Evolutionary conservation across 2,113 vertebrate species (phyloP).

Genomic region (Protobothrops mucrosquamatus): DNA sequence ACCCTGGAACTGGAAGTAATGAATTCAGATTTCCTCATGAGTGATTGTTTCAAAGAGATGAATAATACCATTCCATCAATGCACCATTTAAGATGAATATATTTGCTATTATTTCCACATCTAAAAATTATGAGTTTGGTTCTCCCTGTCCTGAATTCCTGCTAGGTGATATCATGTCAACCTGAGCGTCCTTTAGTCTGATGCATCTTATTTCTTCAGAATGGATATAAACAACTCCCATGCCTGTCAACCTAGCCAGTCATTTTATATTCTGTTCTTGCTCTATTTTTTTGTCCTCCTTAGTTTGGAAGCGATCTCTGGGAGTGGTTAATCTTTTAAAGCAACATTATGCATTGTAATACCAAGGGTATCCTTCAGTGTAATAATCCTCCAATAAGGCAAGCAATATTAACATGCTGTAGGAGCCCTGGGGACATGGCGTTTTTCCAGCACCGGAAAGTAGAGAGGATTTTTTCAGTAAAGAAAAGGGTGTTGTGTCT

Average conservation of each 20-base stretch:
- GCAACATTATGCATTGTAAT: conserved; percentile 72
- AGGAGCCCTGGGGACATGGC: conserved; percentile 60
- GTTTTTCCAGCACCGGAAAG: conserved; percentile 65
- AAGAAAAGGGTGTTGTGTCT: conserved; percentile 61
- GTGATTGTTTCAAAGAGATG: conserved; percentile 44
- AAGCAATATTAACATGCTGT: conserved; percentile 68
- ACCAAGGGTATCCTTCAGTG: conserved; percentile 66
- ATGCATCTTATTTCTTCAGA: conserved; percentile 50
- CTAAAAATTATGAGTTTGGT: background rate
- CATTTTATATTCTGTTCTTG: conserved; percentile 33
- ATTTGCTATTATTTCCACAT: conserved; percentile 44
- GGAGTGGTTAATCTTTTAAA: conserved; percentile 74
- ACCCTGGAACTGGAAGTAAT: conserved; percentile 63
- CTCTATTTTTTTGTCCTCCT: conserved; percentile 39
- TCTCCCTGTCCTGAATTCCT: background rate
- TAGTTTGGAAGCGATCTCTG: conserved; percentile 61
- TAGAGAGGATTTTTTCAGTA: conserved; percentile 54
- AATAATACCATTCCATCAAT: conserved; percentile 39
- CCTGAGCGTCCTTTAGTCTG: background rate
- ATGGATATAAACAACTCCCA: conserved; percentile 51
- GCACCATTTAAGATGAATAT: conserved; percentile 37
- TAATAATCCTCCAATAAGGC: conserved; percentile 69
- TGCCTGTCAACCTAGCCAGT: conserved; percentile 45
- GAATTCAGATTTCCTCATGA: conserved; percentile 55
- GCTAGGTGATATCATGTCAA: conserved; percentile 22